Percentiles rank a stretch among this genome's conserved stretches.
These are phyloP conservation scores for Autographa pulchrina DNA, from an alignment of 2,888 invertebrate genomes.

Conservation along the genomic window DNA sequence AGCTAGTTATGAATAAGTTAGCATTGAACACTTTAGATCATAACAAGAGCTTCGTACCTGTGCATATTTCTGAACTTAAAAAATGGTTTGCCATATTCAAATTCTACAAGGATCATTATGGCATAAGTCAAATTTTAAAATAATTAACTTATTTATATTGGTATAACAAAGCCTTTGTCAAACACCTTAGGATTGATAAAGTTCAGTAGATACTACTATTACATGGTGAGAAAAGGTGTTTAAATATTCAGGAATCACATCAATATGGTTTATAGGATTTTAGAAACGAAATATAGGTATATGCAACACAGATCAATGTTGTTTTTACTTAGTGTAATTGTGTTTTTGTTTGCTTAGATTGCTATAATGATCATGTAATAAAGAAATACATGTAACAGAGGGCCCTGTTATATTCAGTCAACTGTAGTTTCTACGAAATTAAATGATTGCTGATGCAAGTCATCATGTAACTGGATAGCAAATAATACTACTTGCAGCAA, in stretches of 20 bases:
- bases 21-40: background rate
- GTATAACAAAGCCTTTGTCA: background rate
- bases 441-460: slow-evolving; percentile 27
- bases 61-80: background rate
- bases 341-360: background rate
- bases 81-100: too few species aligned
- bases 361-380: slow-evolving; percentile 23
- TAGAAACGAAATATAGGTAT: background rate
- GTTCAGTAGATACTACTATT: background rate
- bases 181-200: background rate
- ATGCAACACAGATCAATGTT: background rate
- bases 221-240: background rate
- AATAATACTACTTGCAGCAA: background rate
- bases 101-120: too few species aligned
- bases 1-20: background rate
- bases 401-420: slow-evolving; percentile 21
- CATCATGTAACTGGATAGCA: slow-evolving; percentile 29
- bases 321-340: background rate
- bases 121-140: background rate
- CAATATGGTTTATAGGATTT: background rate
- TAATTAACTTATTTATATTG: background rate
- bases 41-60: background rate
- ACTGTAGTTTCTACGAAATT: slow-evolving; percentile 18
- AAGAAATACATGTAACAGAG: slow-evolving; percentile 21
- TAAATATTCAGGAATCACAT: background rate